Conservation (phyloP, 2,113 vertebrate species). For the Gulo gulo region DNA sequence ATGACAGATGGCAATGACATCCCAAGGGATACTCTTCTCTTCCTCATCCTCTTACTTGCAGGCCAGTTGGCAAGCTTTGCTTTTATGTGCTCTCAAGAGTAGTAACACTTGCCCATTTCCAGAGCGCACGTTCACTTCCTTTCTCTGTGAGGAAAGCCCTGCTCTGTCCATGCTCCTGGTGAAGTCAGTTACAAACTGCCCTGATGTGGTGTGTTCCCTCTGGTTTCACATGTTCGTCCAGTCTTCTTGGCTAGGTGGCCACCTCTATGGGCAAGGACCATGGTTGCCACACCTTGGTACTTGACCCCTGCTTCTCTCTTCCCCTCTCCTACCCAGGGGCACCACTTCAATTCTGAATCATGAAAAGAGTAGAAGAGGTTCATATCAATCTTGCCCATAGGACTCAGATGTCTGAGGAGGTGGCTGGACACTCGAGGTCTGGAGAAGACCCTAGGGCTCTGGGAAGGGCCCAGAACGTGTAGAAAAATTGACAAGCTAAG, state of each 20-base stretch:
- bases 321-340: constrained; percentile 53
- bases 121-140: not conserved
- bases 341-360: constrained; percentile 70
- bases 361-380: constrained; percentile 77
- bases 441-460: not conserved
- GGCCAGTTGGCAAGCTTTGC: not conserved
- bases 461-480: not conserved
- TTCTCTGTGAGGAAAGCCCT: not conserved
- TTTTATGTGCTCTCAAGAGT: not conserved
- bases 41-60: not conserved
- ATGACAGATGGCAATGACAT: not conserved
- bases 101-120: not conserved
- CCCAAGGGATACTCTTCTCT: not conserved
- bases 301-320: not conserved
- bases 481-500: not conserved
- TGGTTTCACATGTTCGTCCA: not conserved
- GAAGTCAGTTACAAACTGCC: not conserved
- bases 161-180: not conserved
- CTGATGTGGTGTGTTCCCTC: not conserved
- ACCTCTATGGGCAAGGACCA: not conserved
- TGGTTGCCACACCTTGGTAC: not conserved
- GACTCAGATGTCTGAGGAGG: constrained; percentile 75
- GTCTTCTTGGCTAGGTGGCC: not conserved
- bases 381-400: constrained; percentile 74
- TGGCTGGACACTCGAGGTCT: not conserved